Evolutionary conservation across 2,888 invertebrate genomes (phyloP).

Genomic region (Theretra japonica): DNA sequence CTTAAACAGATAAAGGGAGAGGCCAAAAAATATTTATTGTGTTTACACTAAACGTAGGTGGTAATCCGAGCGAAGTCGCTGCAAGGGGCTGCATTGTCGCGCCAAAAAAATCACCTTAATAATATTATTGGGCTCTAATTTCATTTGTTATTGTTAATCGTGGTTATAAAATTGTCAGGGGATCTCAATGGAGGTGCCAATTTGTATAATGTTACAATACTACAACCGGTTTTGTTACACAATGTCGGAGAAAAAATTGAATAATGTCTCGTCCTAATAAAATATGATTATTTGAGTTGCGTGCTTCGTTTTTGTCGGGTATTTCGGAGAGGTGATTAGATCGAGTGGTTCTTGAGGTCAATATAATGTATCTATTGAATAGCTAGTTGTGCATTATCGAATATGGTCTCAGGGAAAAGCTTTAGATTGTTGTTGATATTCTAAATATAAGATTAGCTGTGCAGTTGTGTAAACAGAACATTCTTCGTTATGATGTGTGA

Average conservation of each 20-base stretch:
- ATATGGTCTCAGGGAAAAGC: background rate
- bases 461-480: slow-evolving; percentile 19
- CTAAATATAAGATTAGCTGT: background rate
- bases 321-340: slow-evolving; percentile 42
- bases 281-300: slow-evolving; percentile 44
- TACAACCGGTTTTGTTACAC: slow-evolving; percentile 67
- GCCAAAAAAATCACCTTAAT: slow-evolving; percentile 64
- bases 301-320: slow-evolving; percentile 35
- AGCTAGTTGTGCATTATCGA: background rate
- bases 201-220: slow-evolving; percentile 74
- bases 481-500: background rate
- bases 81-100: slow-evolving; percentile 61
- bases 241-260: slow-evolving; percentile 50
- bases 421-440: background rate
- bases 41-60: slow-evolving; percentile 84
- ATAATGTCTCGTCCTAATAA: slow-evolving; percentile 42
- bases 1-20: slow-evolving; percentile 60
- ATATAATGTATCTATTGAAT: slow-evolving; percentile 10
- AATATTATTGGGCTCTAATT: slow-evolving; percentile 85
- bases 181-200: slow-evolving; percentile 77
- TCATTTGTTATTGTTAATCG: slow-evolving; percentile 82
- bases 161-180: slow-evolving; percentile 80
- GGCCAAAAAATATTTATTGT: slow-evolving; percentile 81
- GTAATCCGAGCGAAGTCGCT: slow-evolving; percentile 74
- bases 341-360: slow-evolving; percentile 41